Base-by-base conservation (phyloP, 2,797 vertebrate genomes). In the Melanotaenia parkinsoni region DNA sequence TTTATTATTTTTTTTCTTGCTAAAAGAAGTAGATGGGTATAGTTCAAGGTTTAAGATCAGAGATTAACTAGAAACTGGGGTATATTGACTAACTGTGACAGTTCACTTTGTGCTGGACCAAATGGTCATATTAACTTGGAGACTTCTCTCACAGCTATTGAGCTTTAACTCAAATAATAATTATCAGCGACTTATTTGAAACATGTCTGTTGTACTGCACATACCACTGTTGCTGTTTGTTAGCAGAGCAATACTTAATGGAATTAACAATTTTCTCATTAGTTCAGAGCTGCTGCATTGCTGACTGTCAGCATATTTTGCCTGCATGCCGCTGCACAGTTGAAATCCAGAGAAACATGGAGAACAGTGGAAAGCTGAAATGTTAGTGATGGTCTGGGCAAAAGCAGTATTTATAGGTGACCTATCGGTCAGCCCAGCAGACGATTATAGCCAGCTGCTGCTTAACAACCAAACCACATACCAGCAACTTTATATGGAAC, bases 361-460 rank as follows among this genome's bases (percentile, higher is more conserved):
- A 63, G 47, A 63, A 60, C 72, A 72, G 62, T 76, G 78, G 74
- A 90, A 88, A 88, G 58, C 74, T 75, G 67, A 45, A 33, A 72
- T 81, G 77, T 86, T 88, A 85, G 88, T 62, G 75, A 77, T 88
- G 64, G 74, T 79, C 82, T 67, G 82, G 77, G 78, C 84, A 89
- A 78, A 82, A 70, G 72, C 78, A 62, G 86, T 90, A 88, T 89
- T 91, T 90, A 91, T 89, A 78, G 86, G 79, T 86, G 86, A 91
- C 90, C 91, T 68, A 22, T 84, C 20, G 76, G 86, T 88, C 87
- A 73, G 73, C 74, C 26, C 75, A 76, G 58, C 24, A 0, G 79
- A 72, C 77, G 75, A 77, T 88, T 85, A 86, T 68, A 85, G 64
- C 79, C 90, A 86, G 89, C 87, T 92, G 88, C 82, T 79, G 79